Evolutionary conservation across 2,888 invertebrate species (phyloP).

Genomic region (Chrysina gloriosa): DNA sequence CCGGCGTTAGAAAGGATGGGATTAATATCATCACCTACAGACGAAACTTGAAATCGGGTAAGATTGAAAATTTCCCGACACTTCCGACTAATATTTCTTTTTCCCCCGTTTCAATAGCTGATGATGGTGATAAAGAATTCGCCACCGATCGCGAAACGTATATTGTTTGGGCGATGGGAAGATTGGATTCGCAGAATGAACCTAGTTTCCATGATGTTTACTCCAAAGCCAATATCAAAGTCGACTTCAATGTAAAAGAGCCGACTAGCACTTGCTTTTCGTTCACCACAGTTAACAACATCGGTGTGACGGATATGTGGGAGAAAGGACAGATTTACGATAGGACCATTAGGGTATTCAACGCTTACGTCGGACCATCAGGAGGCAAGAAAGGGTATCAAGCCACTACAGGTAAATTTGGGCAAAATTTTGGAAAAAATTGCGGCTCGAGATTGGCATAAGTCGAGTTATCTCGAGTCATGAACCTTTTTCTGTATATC

Average conservation of each 20-base stretch:
- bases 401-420: constrained; percentile 73
- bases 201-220: constrained; percentile 87
- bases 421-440: no score
- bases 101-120: constrained; percentile 72
- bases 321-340: constrained; percentile 75
- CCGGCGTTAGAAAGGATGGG: constrained; percentile 77
- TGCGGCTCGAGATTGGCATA: no score
- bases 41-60: constrained; percentile 79
- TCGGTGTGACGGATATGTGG: constrained; percentile 68
- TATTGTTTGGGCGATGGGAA: constrained; percentile 87
- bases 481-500: no score
- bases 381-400: constrained; percentile 84
- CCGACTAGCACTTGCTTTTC: constrained; percentile 78
- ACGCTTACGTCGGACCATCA: constrained; percentile 85
- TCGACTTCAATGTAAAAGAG: constrained; percentile 75
- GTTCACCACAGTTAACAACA: constrained; percentile 70
- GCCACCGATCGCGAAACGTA: constrained; percentile 71
- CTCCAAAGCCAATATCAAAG: constrained; percentile 75
- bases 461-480: no score
- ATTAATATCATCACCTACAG: constrained; percentile 84
- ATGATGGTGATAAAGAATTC: constrained; percentile 81
- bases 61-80: constrained; percentile 52
- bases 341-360: constrained; percentile 80
- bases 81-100: not conserved
- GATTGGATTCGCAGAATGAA: constrained; percentile 79